Percentiles rank a stretch among this genome's conserved stretches.
Conservation (phyloP, 2,888 invertebrate genomes). For the Ochropacha duplaris region DNA sequence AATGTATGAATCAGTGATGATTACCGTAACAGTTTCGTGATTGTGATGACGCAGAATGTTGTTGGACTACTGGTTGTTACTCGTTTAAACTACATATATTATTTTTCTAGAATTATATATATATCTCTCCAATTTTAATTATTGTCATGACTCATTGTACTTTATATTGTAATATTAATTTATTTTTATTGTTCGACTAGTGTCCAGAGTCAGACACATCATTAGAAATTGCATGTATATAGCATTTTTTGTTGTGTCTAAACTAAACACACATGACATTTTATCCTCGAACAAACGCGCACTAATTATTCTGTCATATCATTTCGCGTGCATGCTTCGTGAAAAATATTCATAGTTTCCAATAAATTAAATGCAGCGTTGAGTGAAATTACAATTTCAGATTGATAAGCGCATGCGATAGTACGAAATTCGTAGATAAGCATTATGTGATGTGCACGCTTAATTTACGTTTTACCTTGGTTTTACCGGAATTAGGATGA, state of each 20-base stretch:
- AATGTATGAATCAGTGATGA: background rate
- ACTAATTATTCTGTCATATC: background rate
- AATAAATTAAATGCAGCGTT: slow-evolving; percentile 13
- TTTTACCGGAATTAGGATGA: background rate
- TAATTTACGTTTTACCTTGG: background rate
- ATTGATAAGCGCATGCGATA: slow-evolving; percentile 14
- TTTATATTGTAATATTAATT: background rate
- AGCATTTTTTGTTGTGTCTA: background rate
- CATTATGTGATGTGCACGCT: background rate
- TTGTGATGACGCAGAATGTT: background rate
- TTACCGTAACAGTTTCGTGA: background rate
- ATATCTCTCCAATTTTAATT: background rate
- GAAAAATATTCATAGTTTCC: slow-evolving; percentile 14
- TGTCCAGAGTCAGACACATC: background rate
- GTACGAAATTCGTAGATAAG: slow-evolving; percentile 14
- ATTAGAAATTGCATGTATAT: background rate
- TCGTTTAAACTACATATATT: background rate
- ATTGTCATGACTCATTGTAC: background rate
- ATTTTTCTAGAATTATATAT: background rate
- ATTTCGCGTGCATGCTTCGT: slow-evolving; percentile 10
- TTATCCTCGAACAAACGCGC: background rate
- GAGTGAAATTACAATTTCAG: slow-evolving; percentile 21
- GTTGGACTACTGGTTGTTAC: background rate
- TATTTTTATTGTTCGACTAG: background rate
- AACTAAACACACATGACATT: background rate